Evolutionary conservation across 2,113 vertebrate species (phyloP).

Genomic region (Clarias batrachus): DNA sequence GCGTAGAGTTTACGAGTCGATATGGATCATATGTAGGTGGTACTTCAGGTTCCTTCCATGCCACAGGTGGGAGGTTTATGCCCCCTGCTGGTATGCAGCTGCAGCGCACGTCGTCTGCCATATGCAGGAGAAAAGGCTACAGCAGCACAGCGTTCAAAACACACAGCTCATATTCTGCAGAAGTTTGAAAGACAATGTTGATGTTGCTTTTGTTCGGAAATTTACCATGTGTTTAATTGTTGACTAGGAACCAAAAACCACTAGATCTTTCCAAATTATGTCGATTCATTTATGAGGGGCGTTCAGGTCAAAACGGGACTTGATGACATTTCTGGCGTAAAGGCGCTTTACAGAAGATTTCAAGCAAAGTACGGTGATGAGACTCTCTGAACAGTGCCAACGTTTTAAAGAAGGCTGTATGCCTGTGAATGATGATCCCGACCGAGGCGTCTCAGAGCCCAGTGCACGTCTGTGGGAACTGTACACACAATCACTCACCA

Average conservation of each 20-base stretch:
- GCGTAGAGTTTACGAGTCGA: conserved; percentile 70
- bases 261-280: not conserved
- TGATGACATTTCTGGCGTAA: too few relatives aligned
- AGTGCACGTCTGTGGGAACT: too few relatives aligned
- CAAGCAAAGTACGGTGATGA: too few relatives aligned
- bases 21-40: conserved; percentile 21
- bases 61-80: conserved; percentile 23
- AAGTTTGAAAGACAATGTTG: not conserved
- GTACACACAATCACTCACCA: too few relatives aligned
- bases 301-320: too few relatives aligned
- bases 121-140: conserved; percentile 49
- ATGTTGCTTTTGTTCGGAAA: not conserved
- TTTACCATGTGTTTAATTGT: not conserved
- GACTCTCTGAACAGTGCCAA: too few relatives aligned
- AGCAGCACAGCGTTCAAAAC: conserved; percentile 47
- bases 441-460: too few relatives aligned
- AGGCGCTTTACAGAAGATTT: too few relatives aligned
- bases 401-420: too few relatives aligned
- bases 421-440: too few relatives aligned
- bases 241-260: not conserved
- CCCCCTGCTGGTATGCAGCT: conserved; percentile 18
- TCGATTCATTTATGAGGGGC: not conserved
- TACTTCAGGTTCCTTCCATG: not conserved
- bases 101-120: conserved; percentile 50
- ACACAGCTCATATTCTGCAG: conserved; percentile 52